phyloP scores from a whole-genome alignment of 2,888 invertebrate genomes.

The Pherbina coryleti region DNA sequence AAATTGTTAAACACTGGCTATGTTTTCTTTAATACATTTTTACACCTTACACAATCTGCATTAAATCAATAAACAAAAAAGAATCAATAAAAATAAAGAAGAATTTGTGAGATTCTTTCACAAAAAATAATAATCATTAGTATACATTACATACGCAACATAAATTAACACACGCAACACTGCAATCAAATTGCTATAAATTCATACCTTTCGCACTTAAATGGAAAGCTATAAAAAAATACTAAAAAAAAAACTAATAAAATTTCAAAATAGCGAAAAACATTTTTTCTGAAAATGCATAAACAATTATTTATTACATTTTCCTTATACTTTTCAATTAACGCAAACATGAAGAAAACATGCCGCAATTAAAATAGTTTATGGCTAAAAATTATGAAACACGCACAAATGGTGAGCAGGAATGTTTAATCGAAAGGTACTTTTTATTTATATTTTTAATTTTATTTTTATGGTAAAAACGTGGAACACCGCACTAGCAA shows the following conservation, averaged over 20 bases:
- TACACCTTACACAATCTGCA: too few relatives aligned
- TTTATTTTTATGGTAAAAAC: too few relatives aligned
- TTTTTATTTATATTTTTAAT: too few relatives aligned
- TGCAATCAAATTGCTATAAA: not conserved
- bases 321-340: not conserved
- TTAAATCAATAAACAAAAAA: not conserved
- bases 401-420: not conserved
- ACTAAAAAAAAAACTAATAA: not conserved
- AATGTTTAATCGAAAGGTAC: not conserved
- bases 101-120: not conserved
- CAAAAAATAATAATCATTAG: not conserved
- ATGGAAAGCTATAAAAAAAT: not conserved
- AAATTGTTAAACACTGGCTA: not conserved
- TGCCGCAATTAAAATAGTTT: constrained; percentile 36
- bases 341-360: constrained; percentile 12
- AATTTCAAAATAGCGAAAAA: not conserved
- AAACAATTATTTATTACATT: not conserved
- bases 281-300: not conserved
- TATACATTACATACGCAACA: not conserved
- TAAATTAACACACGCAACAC: not conserved
- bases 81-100: not conserved
- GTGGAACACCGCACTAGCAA: too few relatives aligned
- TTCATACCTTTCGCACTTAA: not conserved
- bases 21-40: not conserved
- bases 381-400: constrained; percentile 17